Base-by-base conservation (phyloP, 2,888 invertebrate genomes). In the Eutolmus rufibarbis region DNA sequence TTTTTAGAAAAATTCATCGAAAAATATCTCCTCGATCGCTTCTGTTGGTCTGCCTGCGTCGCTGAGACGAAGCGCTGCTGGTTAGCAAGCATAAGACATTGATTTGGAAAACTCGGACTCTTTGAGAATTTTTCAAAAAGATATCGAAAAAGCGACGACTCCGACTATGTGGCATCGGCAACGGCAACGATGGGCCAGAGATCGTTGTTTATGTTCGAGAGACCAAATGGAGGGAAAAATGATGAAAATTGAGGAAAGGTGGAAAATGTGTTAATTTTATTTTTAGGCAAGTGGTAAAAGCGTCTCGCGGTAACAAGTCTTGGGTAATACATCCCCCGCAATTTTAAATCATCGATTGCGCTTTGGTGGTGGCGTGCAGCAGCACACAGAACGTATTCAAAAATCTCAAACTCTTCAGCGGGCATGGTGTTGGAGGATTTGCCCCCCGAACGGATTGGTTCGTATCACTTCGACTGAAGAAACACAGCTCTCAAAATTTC, bases 1-100 rank as follows among this genome's bases (percentile, higher is more conserved):
- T 88, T 88, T 88, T 87, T 85, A 85, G 85, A 86, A 88, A 88
- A 87, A 88, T 87, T 88, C 82, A 88, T 88, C 86, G 86, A 88
- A 88, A 88, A 86, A 77, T 77, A 86, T 85, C 43, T 85, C n/a
- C 14, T 37, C 23, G 16, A n/a, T 23, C 43, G 74, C 16, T 74
- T 46, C 46, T 74, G 28, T 81, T 43, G 28, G 31, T 81, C 31
- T n/a, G n/a, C 16, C 34, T 14, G 66, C 66, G 37, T 31, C 9
- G 23, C 56, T 28, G 31, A 81, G 19, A 76, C 14, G 31, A 76
- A 76, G 34, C 28, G 34, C 23, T 56, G 46, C 51, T 31, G n/a
- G 37, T 82, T 56, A 81, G 81, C 16, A 34, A 81, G 37, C 82
- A 57, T 66, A 57, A 82, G 37, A 66, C 66, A 57, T 82, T 34